A percentile compares a stretch with the other conserved stretches of the same genome.
phyloP scores from a whole-genome alignment of 2,888 invertebrate species.

The Gymnocheta viridis region DNA sequence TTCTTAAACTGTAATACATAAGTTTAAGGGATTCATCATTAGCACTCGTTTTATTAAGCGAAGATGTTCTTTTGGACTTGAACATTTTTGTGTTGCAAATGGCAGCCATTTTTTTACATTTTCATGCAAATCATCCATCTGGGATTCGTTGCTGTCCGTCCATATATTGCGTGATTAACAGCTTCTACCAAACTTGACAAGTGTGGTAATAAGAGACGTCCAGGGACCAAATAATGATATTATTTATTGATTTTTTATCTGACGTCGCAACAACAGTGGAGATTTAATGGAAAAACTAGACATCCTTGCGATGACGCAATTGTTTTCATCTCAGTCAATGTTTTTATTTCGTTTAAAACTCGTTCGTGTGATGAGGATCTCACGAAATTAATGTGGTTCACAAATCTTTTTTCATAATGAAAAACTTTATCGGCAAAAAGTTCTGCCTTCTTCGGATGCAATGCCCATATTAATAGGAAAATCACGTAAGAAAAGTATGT shows the following conservation, averaged over 20 bases:
- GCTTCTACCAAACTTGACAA: constrained; percentile 79
- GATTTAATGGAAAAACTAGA: constrained; percentile 78
- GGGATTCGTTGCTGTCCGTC: constrained; percentile 79
- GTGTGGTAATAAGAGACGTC: constrained; percentile 79
- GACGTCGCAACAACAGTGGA: constrained; percentile 80
- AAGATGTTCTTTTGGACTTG: background rate
- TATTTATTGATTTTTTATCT: constrained; percentile 80
- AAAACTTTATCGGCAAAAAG: constrained; percentile 81
- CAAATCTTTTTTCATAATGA: constrained; percentile 81
- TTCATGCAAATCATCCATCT: constrained; percentile 81
- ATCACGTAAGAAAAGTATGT: constrained; percentile 79
- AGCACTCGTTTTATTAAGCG: constrained; percentile 75
- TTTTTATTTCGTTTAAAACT: constrained; percentile 76
- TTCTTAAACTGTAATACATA: constrained; percentile 79
- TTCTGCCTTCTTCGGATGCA: constrained; percentile 79
- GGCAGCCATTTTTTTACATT: constrained; percentile 80
- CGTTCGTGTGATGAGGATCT: constrained; percentile 73
- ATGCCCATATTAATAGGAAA: constrained; percentile 81
- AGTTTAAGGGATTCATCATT: constrained; percentile 80
- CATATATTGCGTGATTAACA: constrained; percentile 79
- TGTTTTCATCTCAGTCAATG: constrained; percentile 78
- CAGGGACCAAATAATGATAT: constrained; percentile 81
- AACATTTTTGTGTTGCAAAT: constrained; percentile 73
- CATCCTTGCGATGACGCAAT: constrained; percentile 80
- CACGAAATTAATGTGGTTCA: constrained; percentile 78